Evolutionary conservation across 2,113 vertebrate species (phyloP).

Genomic region (Percina caprodes): DNA sequence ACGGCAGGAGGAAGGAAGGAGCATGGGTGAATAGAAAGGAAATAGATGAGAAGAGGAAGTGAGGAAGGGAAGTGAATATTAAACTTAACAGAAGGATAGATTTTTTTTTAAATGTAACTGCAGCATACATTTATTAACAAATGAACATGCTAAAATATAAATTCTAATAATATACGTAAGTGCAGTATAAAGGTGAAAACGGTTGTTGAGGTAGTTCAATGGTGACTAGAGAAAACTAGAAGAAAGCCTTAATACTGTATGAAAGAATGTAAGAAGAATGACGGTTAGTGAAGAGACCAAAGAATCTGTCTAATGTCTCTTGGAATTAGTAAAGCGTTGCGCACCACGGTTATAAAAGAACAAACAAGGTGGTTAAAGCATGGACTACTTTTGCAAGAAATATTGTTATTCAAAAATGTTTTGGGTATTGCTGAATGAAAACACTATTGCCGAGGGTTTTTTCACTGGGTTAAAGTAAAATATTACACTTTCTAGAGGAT

Average conservation of each 20-base stretch:
- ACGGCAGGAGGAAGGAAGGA: slow-evolving; percentile 9
- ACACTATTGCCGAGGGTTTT: background rate
- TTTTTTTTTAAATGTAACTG: slow-evolving; percentile 1
- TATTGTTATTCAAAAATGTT: background rate
- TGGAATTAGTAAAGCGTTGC: background rate
- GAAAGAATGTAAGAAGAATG: background rate
- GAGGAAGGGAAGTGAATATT: slow-evolving; percentile 2
- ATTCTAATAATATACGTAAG: background rate
- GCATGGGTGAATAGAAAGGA: background rate
- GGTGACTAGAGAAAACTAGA: background rate
- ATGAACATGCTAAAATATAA: background rate
- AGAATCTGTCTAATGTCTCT: background rate
- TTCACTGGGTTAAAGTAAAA: background rate
- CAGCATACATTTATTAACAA: background rate
- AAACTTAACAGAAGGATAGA: background rate
- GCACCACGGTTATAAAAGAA: background rate
- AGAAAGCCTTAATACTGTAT: background rate
- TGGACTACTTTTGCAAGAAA: background rate
- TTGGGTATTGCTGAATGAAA: background rate
- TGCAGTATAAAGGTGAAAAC: background rate
- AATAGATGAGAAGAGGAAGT: slow-evolving; percentile 13
- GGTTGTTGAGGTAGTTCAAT: background rate
- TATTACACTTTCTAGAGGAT: background rate
- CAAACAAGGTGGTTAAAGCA: background rate
- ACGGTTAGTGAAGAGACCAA: background rate